A percentile compares a stretch with the other conserved stretches of the same genome.
These are phyloP conservation scores for Epinephelus cyanopodus DNA, from an alignment of 2,113 vertebrate species.

Conservation along the genomic window DNA sequence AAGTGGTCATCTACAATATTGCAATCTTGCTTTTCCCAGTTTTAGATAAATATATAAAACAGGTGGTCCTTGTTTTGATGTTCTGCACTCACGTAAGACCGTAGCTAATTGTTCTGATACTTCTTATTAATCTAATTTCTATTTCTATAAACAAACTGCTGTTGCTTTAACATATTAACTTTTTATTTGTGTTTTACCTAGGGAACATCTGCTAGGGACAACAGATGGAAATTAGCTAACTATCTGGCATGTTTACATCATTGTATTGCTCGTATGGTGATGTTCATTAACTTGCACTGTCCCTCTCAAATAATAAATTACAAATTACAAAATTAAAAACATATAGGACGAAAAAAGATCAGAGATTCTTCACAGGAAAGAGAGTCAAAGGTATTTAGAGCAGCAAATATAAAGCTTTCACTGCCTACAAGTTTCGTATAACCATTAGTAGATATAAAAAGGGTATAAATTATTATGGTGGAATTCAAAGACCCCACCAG, in stretches of 20 bases:
- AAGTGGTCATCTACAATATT: background rate
- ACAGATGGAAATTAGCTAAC: no score
- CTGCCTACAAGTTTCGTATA: background rate
- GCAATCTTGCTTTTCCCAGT: background rate
- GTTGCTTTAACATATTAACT: background rate
- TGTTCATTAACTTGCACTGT: no score
- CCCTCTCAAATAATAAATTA: no score
- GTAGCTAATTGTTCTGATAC: background rate
- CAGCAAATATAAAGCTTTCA: background rate
- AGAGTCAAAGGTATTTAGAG: background rate
- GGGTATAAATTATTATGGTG: background rate
- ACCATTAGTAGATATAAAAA: no score
- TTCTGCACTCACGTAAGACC: background rate
- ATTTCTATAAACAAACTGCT: background rate
- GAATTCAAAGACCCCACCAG: background rate
- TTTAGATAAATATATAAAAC: background rate
- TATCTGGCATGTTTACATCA: no score
- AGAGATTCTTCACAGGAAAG: background rate
- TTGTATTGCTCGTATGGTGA: no score
- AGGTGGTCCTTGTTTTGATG: background rate
- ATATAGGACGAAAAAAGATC: background rate
- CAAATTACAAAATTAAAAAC: no score
- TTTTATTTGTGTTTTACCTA: no score
- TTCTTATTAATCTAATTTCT: background rate
- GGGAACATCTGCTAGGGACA: no score